A percentile compares a stretch with the other conserved stretches of the same genome.
phyloP scores from a whole-genome alignment of 2,888 invertebrate species.

The Sinopyrophorus schimmeli region DNA sequence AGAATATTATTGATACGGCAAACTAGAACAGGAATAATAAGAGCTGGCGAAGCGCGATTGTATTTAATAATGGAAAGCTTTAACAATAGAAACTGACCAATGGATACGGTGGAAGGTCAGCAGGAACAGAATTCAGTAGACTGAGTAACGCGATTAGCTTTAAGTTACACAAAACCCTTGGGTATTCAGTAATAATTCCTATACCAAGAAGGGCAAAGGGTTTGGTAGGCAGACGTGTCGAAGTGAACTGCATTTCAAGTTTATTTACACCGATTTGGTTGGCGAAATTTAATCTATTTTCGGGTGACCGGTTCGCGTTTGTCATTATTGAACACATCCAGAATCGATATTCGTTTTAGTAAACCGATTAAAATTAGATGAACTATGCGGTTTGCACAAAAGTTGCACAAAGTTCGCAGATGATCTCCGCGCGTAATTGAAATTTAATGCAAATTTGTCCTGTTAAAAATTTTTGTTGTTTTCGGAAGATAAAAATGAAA shows the following conservation, averaged over 20 bases:
- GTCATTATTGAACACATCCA: conserved; percentile 17
- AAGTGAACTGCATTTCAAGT: conserved; percentile 27
- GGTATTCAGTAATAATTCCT: conserved; percentile 30
- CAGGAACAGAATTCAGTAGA: conserved; percentile 28
- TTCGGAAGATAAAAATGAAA: too few species aligned
- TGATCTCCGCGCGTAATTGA: too few species aligned
- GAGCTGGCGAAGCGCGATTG: conserved; percentile 24
- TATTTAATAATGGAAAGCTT: conserved; percentile 31
- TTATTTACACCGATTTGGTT: conserved; percentile 29
- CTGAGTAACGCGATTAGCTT: conserved; percentile 33
- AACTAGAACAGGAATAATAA: conserved; percentile 16
- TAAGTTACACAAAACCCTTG: conserved; percentile 31
- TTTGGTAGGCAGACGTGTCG: conserved; percentile 18
- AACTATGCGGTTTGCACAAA: conserved; percentile 21
- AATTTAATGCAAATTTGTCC: too few species aligned
- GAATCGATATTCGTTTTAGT: conserved; percentile 16
- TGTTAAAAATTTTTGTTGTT: too few species aligned
- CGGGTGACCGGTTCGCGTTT: conserved; percentile 23
- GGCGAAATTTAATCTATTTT: conserved; percentile 32
- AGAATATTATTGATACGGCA: conserved; percentile 12
- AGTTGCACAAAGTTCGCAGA: conserved; percentile 13
- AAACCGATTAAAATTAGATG: conserved; percentile 23
- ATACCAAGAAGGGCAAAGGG: conserved; percentile 17
- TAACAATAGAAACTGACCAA: conserved; percentile 24
- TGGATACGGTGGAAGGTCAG: conserved; percentile 25